phyloP scores from a whole-genome alignment of 2,797 vertebrate genomes.

The Lutjanus campechanus region DNA sequence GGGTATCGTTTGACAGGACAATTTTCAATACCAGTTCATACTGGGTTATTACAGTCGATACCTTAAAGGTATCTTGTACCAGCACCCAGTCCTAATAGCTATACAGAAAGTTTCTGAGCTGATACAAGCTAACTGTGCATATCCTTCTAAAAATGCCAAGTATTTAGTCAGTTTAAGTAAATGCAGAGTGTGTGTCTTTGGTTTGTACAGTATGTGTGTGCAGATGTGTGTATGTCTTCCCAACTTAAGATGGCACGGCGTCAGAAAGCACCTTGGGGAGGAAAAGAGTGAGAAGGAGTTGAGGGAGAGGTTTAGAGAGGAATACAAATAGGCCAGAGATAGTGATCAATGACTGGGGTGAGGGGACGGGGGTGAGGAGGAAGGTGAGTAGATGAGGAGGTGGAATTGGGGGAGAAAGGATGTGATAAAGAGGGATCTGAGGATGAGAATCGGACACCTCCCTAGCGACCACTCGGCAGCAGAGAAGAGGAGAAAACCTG shows the following conservation, averaged over 20 bases:
- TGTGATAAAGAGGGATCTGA: conserved; percentile 54
- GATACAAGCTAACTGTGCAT: background rate
- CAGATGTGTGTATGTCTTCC: conserved; percentile 20
- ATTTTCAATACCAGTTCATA: too few relatives aligned
- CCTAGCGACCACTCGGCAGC: conserved; percentile 47
- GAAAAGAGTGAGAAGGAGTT: conserved; percentile 38
- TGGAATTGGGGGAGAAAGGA: conserved; percentile 16
- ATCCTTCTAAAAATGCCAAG: conserved; percentile 7
- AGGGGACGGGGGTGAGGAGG: conserved; percentile 22
- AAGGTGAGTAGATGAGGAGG: conserved; percentile 33
- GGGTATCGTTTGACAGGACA: too few relatives aligned
- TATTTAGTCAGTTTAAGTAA: background rate
- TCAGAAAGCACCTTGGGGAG: conserved; percentile 45
- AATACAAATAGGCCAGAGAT: conserved; percentile 72
- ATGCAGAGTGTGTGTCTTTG: background rate
- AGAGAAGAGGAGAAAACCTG: conserved; percentile 39
- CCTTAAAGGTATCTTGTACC: too few relatives aligned
- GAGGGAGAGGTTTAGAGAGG: conserved; percentile 63
- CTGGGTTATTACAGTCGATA: too few relatives aligned
- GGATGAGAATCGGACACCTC: conserved; percentile 56
- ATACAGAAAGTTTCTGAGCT: background rate
- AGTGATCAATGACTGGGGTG: conserved; percentile 65
- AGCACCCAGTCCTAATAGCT: background rate
- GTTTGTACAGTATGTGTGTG: background rate
- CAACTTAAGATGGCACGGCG: conserved; percentile 45